Conservation (phyloP, 1,140 invertebrate species). For the Drosophila paulistorum region DNA sequence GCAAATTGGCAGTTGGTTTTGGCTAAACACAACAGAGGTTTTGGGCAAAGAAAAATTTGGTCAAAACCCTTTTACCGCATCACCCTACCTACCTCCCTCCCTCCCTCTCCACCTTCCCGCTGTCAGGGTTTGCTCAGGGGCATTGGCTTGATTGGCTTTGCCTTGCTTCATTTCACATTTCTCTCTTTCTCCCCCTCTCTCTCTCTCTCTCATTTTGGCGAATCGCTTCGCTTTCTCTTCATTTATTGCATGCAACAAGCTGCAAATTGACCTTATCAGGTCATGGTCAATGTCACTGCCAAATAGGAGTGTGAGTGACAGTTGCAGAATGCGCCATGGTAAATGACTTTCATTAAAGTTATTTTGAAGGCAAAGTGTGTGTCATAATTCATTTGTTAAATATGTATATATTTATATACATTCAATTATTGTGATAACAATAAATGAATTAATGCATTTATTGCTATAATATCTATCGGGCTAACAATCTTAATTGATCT, state of each 20-base stretch:
- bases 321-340: no score
- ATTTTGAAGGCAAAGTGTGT: no score
- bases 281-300: constrained; percentile 58
- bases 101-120: neutral
- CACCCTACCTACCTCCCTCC: neutral
- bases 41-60: neutral
- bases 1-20: constrained; percentile 52
- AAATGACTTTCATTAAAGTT: no score
- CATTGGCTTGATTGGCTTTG: constrained; percentile 39
- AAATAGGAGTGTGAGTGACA: neutral
- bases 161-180: constrained; percentile 18
- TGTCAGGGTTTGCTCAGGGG: constrained; percentile 7
- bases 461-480: no score
- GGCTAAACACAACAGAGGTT: constrained; percentile 7
- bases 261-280: constrained; percentile 56
- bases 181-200: neutral
- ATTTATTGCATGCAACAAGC: constrained; percentile 60
- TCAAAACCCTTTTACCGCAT: neutral
- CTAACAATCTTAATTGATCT: no score
- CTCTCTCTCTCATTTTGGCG: neutral
- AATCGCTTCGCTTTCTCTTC: constrained; percentile 7
- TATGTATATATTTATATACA: no score
- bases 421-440: no score
- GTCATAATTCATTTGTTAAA: no score
- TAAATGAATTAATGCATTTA: no score